A percentile compares a stretch with the other conserved stretches of the same genome.
Conservation (phyloP, 2,797 vertebrate species). For the Esox masquinongy region DNA sequence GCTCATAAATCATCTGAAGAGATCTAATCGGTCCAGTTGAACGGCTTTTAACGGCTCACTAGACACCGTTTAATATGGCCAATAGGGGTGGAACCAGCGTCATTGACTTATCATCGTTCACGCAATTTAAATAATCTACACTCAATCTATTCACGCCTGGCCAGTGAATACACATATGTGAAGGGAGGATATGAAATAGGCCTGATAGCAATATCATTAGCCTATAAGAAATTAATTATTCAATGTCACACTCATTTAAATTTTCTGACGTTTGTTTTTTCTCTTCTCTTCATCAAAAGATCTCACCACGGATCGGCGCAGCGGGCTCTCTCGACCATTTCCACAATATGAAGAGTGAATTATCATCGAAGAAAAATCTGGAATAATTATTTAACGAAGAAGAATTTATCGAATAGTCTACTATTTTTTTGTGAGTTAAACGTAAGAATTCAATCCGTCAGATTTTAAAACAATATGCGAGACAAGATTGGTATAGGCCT, state of each 20-base stretch:
- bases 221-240: conserved; percentile 16
- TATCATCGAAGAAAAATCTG: conserved; percentile 10
- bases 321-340: conserved; percentile 69
- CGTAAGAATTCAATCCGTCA: conserved; percentile 59
- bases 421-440: conserved; percentile 43
- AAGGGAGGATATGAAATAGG: conserved; percentile 41
- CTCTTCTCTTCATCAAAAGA: conserved; percentile 50
- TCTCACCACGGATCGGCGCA: conserved; percentile 75
- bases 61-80: conserved; percentile 58
- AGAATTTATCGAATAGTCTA: conserved; percentile 59
- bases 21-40: conserved; percentile 66
- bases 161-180: conserved; percentile 56
- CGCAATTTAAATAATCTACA: conserved; percentile 70
- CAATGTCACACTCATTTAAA: conserved; percentile 5
- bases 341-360: conserved; percentile 59
- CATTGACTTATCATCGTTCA: conserved; percentile 54
- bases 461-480: conserved; percentile 46
- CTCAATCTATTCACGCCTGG: conserved; percentile 62
- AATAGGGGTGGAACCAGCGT: conserved; percentile 20
- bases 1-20: conserved; percentile 65
- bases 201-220: conserved; percentile 46
- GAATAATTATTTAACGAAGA: conserved; percentile 66
- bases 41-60: conserved; percentile 69
- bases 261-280: conserved; percentile 12
- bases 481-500: conserved; percentile 36